Evolutionary conservation across 2,113 vertebrate genomes (phyloP), one percentile per base, ranked within the genome.

Genomic region (Syrmaticus mikado): DNA sequence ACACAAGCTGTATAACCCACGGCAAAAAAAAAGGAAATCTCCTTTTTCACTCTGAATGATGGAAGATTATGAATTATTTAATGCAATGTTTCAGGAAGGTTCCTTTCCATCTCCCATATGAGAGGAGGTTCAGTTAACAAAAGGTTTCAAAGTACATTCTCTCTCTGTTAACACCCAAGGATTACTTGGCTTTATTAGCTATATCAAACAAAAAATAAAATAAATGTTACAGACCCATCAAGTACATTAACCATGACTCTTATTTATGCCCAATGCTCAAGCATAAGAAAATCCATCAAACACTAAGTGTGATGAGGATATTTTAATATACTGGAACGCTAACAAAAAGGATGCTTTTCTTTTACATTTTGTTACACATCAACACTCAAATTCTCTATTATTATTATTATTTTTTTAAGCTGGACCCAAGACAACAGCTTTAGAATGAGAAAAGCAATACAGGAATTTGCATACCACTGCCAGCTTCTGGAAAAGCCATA

Each of bases 401-500:
- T 84, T 94, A 41, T 28, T 74, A 17, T 46, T 25, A 93, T 45
- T 43, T 43, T 43, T 43, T 20, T 48, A 18, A 96, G 79, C 27
- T 90, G 89, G 55, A 73, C 91, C 57, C 71, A 74, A 89, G 73
- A 85, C 87, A 95, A 86, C 53, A 66, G 34, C 32, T 89, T 94
- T 15, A 82, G 93, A 94, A 95, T 58, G 25, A 95, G 96, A 93
- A 87, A 73, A 94, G 79, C 36, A 77, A 72, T 75, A 38, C 20
- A 84, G 57, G 82, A 97, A 93, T 94, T 81, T 85, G 50, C 53
- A 83, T 30, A 80, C 64, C 53, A 89, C 40, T 81, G 89, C 79
- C 91, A 90, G 65, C 60, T 92, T 95, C 93, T 93, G 83, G 55
- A 90, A 96, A 92, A 93, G 57, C 62, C 66, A 92, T 94, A 82